Base-by-base conservation (phyloP, 2,113 vertebrate genomes). In the Hippocampus barbouri region DNA sequence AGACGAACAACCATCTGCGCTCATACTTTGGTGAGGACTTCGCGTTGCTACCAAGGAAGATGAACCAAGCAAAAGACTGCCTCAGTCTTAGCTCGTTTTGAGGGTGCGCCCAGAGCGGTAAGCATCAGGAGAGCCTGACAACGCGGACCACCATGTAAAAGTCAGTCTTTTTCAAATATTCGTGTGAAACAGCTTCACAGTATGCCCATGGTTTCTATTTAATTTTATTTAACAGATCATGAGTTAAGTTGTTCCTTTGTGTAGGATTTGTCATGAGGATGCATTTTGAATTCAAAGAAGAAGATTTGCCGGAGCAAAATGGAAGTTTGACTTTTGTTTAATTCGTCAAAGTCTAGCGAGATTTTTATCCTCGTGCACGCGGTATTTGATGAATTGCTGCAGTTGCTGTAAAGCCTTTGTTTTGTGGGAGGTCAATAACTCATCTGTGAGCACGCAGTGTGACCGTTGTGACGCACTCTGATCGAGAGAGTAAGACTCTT, bases 381-480 rank as follows among this genome's bases (percentile, higher is more conserved):
- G 66, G 78, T 81, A 73, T 79, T 67, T 91, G 88, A 91, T 91
- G 84, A 88, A 91, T 91, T 85, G 80, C 84, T 81, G 79, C 79
- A 67, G 83, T 83, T 85, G 74, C 78, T 66, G 73, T 47, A 72
- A 78, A 79, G 83, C 85, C 76, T 81, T 76, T 82, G 82, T 86
- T 88, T 78, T 85, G 78, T 12, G 45, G 79, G 79, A 86, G 90
- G 86, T 89, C 88, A 91, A 90, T 88, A 90, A 90, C 85, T 91
- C 87, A 91, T 91, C 88, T 87, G 75, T 83, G 88, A 87, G 85
- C 89, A 86, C 76, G 15, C 71, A 85, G 84, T 87, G 89, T 86
- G 87, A 88, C 88, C 82, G 80, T 79, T 27, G 71, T 76, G 79
- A 83, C 65, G 73, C 83, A 82, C 80, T 83, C 78, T 81, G 87